Conservation (phyloP, 37 sponge, comb jelly and placozoan species). For the Ephydatia muelleri region DNA sequence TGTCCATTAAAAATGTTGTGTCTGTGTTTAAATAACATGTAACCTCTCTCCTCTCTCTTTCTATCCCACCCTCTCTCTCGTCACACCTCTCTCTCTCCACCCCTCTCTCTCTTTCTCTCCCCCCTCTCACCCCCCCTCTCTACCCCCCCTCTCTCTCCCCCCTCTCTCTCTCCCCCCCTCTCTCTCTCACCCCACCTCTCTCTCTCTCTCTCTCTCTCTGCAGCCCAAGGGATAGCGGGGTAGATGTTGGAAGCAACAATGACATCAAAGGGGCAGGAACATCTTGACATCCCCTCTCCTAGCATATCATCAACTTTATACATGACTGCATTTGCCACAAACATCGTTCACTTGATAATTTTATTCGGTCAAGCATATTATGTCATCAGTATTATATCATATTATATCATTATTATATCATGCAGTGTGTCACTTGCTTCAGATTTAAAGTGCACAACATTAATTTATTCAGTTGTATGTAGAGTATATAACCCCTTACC, state of each 20-base stretch:
- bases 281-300: neutral
- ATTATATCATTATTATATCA: too few relatives aligned
- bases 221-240: neutral
- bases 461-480: too few relatives aligned
- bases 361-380: too few relatives aligned
- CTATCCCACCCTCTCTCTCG: neutral
- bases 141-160: neutral
- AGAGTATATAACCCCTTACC: too few relatives aligned
- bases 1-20: too few relatives aligned
- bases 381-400: too few relatives aligned
- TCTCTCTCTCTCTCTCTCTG: neutral
- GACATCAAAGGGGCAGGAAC: neutral
- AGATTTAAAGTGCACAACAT: too few relatives aligned
- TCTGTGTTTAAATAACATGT: too few relatives aligned
- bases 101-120: neutral
- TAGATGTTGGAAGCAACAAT: neutral
- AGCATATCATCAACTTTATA: neutral
- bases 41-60: neutral
- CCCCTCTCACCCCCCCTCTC: neutral
- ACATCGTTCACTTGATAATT: neutral
- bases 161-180: neutral
- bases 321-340: neutral
- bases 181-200: too few relatives aligned
- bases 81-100: neutral
- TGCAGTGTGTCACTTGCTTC: too few relatives aligned